phyloP scores from a whole-genome alignment of 2,113 vertebrate genomes.

The Struthidea cinerea region DNA sequence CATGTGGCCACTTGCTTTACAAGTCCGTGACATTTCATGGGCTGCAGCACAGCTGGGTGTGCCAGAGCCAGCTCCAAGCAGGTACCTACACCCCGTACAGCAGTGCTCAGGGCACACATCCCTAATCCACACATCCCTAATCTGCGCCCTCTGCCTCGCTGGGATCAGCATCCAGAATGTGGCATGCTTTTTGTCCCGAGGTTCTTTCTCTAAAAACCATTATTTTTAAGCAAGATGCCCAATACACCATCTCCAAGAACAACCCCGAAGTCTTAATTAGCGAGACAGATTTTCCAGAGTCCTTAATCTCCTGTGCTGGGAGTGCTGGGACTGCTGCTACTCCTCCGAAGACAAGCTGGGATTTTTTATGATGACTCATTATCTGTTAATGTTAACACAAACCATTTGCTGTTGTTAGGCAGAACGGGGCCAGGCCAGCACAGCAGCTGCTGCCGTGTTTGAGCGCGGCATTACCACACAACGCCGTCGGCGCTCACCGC shows the following conservation, averaged over 20 bases:
- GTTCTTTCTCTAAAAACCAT: neutral
- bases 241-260: neutral
- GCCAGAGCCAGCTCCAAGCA: neutral
- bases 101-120: fast-evolving
- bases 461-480: neutral
- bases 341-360: neutral
- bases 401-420: slow-evolving; percentile 34
- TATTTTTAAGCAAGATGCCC: neutral
- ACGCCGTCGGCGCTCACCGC: neutral
- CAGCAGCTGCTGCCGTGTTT: neutral
- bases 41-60: fast-evolving
- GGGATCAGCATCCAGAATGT: fast-evolving
- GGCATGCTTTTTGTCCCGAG: neutral
- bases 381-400: slow-evolving; percentile 40
- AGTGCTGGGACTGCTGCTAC: slow-evolving; percentile 7
- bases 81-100: neutral
- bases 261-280: slow-evolving; percentile 17
- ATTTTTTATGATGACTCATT: slow-evolving; percentile 50
- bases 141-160: fast-evolving
- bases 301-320: slow-evolving; percentile 2
- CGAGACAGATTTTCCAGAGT: slow-evolving; percentile 2
- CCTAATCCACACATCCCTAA: neutral
- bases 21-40: fast-evolving
- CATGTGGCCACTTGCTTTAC: neutral
- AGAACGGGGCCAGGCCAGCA: slow-evolving; percentile 18